Conservation (phyloP, 1,140 invertebrate species). For the Teleopsis dalmanni region DNA sequence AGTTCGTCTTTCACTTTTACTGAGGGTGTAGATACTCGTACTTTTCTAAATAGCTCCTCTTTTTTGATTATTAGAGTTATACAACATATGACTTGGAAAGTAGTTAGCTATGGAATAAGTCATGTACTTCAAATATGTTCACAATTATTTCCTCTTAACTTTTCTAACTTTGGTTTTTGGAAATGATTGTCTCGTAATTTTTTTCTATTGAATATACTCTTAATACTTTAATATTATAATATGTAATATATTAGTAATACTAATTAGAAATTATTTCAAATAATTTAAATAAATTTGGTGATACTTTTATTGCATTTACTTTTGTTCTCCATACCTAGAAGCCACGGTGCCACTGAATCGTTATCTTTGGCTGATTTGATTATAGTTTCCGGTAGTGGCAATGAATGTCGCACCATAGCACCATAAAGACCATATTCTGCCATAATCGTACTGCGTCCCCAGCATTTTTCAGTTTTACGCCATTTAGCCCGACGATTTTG, state of each 20-base stretch:
- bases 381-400: constrained; percentile 95
- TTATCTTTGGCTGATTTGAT: constrained; percentile 93
- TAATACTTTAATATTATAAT: too few relatives aligned
- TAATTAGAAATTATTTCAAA: neutral
- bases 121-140: constrained; percentile 40
- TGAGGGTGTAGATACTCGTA: too few relatives aligned
- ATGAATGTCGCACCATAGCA: constrained; percentile 96
- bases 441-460: constrained; percentile 99
- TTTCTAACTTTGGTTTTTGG: too few relatives aligned
- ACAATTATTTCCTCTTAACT: too few relatives aligned
- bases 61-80: too few relatives aligned
- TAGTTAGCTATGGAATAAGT: constrained; percentile 7
- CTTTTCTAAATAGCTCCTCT: too few relatives aligned
- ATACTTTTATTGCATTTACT: constrained; percentile 45
- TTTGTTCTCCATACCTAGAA: constrained; percentile 72
- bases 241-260: too few relatives aligned
- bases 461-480: constrained; percentile 99
- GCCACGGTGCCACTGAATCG: constrained; percentile 95
- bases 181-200: too few relatives aligned
- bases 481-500: constrained; percentile 95
- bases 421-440: constrained; percentile 99
- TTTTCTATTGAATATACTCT: too few relatives aligned
- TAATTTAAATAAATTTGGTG: constrained; percentile 17
- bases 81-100: too few relatives aligned
- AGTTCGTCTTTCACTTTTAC: too few relatives aligned